Base-by-base conservation (phyloP, 2,113 vertebrate genomes). In the Prunella himalayana region DNA sequence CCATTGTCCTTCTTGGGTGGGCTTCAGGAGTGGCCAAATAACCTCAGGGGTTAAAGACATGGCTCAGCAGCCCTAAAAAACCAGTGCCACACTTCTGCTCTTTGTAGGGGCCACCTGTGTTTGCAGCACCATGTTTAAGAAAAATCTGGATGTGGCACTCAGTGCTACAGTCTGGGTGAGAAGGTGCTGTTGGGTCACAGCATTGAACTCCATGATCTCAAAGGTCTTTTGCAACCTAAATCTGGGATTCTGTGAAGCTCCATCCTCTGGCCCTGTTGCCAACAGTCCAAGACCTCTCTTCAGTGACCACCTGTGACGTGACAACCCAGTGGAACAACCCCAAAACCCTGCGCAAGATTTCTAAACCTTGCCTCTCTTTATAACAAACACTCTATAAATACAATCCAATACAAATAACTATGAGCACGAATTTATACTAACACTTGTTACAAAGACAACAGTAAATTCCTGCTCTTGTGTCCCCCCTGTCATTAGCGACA, bases 101-200 rank as follows among this genome's bases (percentile, higher is more conserved):
- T 66, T 31, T 16, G 3, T 0, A 4, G 51, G 37, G 61, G 12
- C 7, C 37, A 3, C 21, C 64, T 47, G 51, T 4, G 3, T 42
- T 42, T 2, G 15, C 30, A 14, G 27, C 60, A 24, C 50, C 4
- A 0, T 0, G 6, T 31, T 13, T 10, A 5, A 13, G n/a, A 4
- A 28, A 11, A 59, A 18, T 44, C 41, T 28, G 44, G 64, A 14
- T 19, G 65, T n/a, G 64, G 41, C 41, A 13, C 50, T 31, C 3
- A 2, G 49, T 28, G 76, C 11, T 9, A 2, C 1, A 8, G 10
- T 9, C 25, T 15, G 47, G 49, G 61, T 28, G 42, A 28, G 53
- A 7, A 10, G 19, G 24, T 11, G n/a, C 1, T 21, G 13, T 17
- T 9, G 53, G 23, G 14, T 81, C 51, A 17, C 9, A 8, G 31